Evolutionary conservation across 2,888 invertebrate species (phyloP).

Genomic region (Falcaria lacertinaria): DNA sequence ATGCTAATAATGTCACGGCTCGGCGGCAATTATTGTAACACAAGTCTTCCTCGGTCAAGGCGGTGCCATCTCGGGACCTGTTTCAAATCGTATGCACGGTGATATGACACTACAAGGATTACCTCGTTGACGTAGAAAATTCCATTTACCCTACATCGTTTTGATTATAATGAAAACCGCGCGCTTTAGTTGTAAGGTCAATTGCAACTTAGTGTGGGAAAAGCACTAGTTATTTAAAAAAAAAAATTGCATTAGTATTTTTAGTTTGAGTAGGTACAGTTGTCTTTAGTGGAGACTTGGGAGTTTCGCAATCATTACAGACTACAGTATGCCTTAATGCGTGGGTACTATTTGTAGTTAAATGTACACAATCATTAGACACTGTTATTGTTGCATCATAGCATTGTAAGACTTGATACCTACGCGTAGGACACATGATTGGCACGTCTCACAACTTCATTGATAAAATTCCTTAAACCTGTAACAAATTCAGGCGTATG

Average conservation of each 20-base stretch:
- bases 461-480: constrained; percentile 4
- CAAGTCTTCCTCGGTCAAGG: constrained; percentile 64
- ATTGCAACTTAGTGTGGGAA: constrained; percentile 69
- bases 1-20: constrained; percentile 64
- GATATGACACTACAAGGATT: constrained; percentile 37
- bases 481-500: constrained; percentile 11
- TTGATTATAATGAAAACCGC: constrained; percentile 18
- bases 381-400: constrained; percentile 12
- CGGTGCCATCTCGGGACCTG: constrained; percentile 49
- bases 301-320: constrained; percentile 16
- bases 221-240: too few species aligned
- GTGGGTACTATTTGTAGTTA: constrained; percentile 14
- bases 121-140: constrained; percentile 6
- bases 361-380: constrained; percentile 12
- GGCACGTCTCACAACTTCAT: not conserved
- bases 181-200: constrained; percentile 18
- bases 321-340: constrained; percentile 25
- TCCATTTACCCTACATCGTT: constrained; percentile 20
- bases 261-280: constrained; percentile 37
- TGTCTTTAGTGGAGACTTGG: constrained; percentile 19
- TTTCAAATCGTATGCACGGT: constrained; percentile 35
- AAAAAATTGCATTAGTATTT: too few species aligned
- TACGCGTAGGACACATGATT: not conserved
- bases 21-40: constrained; percentile 38
- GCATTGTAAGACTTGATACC: not conserved